These are phyloP conservation scores for Seira sanloemensis DNA, from an alignment of 2,888 invertebrate species.

Conservation along the genomic window DNA sequence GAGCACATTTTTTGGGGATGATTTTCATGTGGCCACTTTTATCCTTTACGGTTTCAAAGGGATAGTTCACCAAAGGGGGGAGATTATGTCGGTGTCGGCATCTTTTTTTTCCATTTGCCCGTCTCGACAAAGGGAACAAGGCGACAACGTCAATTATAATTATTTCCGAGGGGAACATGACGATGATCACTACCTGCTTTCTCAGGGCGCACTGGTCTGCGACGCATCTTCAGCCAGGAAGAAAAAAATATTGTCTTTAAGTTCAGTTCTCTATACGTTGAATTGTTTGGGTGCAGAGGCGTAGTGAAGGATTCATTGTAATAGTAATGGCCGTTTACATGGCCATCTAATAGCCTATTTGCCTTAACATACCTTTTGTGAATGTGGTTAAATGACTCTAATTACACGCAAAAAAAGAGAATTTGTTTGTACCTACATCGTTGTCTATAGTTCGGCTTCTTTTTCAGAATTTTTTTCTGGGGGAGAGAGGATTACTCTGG, in stretches of 20 bases:
- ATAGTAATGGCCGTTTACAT: not conserved
- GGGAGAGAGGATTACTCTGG: not conserved
- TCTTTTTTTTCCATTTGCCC: constrained; percentile 38
- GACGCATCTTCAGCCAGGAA: not conserved
- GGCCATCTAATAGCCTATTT: not conserved
- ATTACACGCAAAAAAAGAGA: not conserved
- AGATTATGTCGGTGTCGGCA: constrained; percentile 38
- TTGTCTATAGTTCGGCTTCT: not conserved
- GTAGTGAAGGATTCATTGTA: not conserved
- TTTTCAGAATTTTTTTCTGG: too few relatives aligned
- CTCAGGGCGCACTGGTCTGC: not conserved
- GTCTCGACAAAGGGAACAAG: constrained; percentile 54
- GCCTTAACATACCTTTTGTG: not conserved
- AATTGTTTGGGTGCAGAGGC: not conserved
- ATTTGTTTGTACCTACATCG: not conserved
- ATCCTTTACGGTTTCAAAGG: constrained; percentile 17
- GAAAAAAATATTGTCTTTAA: not conserved
- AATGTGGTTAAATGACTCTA: not conserved
- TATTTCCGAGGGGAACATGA: not conserved
- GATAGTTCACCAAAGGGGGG: not conserved
- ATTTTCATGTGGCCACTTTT: constrained; percentile 10
- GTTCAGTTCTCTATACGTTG: not conserved
- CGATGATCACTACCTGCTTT: not conserved
- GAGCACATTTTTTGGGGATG: not conserved
- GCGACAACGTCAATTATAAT: constrained; percentile 62